These are phyloP conservation scores for Resseliella maxima DNA, from an alignment of 2,888 invertebrate species.

Conservation along the genomic window DNA sequence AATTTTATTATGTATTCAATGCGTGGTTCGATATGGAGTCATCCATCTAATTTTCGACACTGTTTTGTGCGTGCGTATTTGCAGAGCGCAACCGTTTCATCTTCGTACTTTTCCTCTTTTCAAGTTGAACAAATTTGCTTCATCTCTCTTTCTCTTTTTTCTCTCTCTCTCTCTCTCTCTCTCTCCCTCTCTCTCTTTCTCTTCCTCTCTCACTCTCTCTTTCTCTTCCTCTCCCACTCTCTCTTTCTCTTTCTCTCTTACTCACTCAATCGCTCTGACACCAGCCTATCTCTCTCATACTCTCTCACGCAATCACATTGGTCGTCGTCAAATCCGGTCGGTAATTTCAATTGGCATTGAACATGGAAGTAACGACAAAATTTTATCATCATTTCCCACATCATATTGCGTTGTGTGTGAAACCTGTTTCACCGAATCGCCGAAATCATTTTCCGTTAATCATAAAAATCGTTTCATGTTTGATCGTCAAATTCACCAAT, in stretches of 20 bases:
- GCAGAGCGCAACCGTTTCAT: neutral
- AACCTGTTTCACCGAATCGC: constrained; percentile 39
- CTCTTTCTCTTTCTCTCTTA: neutral
- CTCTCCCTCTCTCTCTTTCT: too few relatives aligned
- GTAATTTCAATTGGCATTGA: neutral
- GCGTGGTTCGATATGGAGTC: neutral
- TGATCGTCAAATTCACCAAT: neutral
- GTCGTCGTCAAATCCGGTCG: neutral
- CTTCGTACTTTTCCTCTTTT: neutral
- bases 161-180: too few relatives aligned
- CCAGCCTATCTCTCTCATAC: too few relatives aligned
- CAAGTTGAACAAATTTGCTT: neutral
- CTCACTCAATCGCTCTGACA: too few relatives aligned
- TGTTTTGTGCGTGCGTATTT: neutral
- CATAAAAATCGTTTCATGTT: constrained; percentile 15
- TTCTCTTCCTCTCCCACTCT: too few relatives aligned
- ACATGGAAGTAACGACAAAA: too few relatives aligned
- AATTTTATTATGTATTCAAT: neutral
- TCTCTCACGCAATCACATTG: too few relatives aligned
- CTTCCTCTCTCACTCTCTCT: too few relatives aligned
- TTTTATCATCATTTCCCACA: neutral
- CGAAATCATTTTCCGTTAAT: constrained; percentile 35
- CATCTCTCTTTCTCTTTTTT: too few relatives aligned
- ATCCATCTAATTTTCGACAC: constrained; percentile 19
- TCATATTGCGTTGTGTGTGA: neutral